Evolutionary conservation across 2,797 vertebrate genomes (phyloP).

Genomic region (Nyctalus aviator): DNA sequence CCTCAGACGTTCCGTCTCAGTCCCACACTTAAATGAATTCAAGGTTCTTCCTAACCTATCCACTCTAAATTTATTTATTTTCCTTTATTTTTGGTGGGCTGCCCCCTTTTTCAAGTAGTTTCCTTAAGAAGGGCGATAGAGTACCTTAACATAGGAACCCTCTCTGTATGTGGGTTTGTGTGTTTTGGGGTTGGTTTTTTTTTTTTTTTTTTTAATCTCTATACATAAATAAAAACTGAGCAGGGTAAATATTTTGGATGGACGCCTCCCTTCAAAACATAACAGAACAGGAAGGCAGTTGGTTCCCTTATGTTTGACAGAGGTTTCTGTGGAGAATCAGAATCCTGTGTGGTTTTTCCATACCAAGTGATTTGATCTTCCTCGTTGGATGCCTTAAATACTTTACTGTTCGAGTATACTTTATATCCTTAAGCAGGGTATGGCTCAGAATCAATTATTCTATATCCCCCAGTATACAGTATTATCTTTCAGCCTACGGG

Average conservation of each 20-base stretch:
- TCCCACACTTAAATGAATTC: background rate
- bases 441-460: background rate
- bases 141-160: background rate
- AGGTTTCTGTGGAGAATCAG: background rate
- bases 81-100: background rate
- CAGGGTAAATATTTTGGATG: background rate
- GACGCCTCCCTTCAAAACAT: constrained; percentile 17
- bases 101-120: background rate
- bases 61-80: background rate
- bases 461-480: background rate
- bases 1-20: background rate
- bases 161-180: background rate
- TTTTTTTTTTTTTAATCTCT: background rate
- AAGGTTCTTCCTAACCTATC: background rate
- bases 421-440: background rate
- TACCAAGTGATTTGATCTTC: background rate
- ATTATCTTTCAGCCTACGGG: background rate
- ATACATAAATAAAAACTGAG: background rate
- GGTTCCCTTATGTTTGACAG: background rate
- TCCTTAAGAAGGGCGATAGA: background rate
- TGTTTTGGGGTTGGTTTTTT: no score
- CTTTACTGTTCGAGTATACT: background rate
- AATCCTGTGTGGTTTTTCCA: background rate
- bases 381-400: background rate
- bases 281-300: background rate